A percentile compares a stretch with the other conserved stretches of the same genome.
phyloP scores from a whole-genome alignment of 2,113 vertebrate species.

The Rhineura floridana region DNA sequence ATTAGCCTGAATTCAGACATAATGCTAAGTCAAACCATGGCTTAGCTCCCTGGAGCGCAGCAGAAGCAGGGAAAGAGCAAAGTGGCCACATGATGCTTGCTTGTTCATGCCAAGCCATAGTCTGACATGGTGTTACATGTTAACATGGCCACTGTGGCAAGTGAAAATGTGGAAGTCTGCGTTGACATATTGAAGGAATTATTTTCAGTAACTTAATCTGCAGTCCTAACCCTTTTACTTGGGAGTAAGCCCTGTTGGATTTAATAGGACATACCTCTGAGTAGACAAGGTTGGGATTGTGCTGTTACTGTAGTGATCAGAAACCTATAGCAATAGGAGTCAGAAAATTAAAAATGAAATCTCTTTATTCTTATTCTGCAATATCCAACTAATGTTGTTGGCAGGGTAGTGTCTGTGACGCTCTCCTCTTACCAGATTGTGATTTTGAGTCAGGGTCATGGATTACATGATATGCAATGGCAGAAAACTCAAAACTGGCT shows the following conservation, averaged over 20 bases:
- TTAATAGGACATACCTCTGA: too few relatives aligned
- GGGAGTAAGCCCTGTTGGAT: too few relatives aligned
- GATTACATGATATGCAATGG: not conserved
- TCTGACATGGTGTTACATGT: too few relatives aligned
- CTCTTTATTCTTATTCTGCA: not conserved
- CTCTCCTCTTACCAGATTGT: not conserved
- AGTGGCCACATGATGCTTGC: too few relatives aligned
- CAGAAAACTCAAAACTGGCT: not conserved
- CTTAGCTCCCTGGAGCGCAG: too few relatives aligned
- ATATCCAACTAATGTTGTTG: not conserved
- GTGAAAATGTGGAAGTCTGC: not conserved
- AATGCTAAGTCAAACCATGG: too few relatives aligned
- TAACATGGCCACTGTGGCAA: not conserved
- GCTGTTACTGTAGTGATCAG: not conserved
- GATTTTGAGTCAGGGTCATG: not conserved
- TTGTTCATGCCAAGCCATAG: too few relatives aligned
- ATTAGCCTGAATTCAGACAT: too few relatives aligned
- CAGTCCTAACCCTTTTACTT: too few relatives aligned
- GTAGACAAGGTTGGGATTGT: too few relatives aligned
- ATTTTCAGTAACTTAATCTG: too few relatives aligned
- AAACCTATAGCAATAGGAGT: not conserved
- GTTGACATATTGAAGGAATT: not conserved
- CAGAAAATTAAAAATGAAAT: not conserved
- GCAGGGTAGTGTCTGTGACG: not conserved
- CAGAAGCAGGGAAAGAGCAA: too few relatives aligned